Base-by-base conservation (phyloP, 2,888 invertebrate genomes). In the Drosophila acutilabella region DNA sequence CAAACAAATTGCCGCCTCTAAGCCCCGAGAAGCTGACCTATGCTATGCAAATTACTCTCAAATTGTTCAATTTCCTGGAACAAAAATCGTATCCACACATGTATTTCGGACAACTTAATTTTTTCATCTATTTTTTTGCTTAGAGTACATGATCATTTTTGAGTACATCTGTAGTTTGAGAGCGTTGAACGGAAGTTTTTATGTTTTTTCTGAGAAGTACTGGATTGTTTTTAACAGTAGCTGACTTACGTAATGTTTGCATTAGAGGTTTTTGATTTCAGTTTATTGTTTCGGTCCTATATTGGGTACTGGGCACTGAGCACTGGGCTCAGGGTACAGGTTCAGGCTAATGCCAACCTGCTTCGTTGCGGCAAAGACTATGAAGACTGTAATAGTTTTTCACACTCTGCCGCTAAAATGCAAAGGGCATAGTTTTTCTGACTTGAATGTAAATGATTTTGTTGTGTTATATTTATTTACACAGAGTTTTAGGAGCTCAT, bases 401-500 rank as follows among this genome's bases (percentile, higher is more conserved):
- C 85, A 86, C 85, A 86, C 85, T 88, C 56, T 69, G 77, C 79
- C 82, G 85, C 82, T 88, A 86, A 86, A 88, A 86, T 79, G 60
- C 67, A 74, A 71, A 81, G 71, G 26, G 18, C 65, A 18, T 33
- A 54, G 62, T 42, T 42, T 33, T 50, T 72, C 71, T 59, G 69
- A 71, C 62, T 81, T 64, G 65, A 64, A 80, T 78, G 75, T 82
- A 72, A 81, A 72, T 74, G 70, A 72, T 70, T 58, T 69, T 41
- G 13, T 42, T 40, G 30, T 45, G 40, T 48, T 65, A 47, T 42
- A 52, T 64, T 36, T 67, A 61, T 74, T 78, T 73, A 69, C 67
- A 68, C 56, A 45, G 40, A 26, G 72, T 69, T 58, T 74, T 74
- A 66, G 50, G 36, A 59, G 33, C 65, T 42, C 36, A 56, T 47